Evolutionary conservation across 2,888 invertebrate species (phyloP).

Genomic region (Seira musarum): DNA sequence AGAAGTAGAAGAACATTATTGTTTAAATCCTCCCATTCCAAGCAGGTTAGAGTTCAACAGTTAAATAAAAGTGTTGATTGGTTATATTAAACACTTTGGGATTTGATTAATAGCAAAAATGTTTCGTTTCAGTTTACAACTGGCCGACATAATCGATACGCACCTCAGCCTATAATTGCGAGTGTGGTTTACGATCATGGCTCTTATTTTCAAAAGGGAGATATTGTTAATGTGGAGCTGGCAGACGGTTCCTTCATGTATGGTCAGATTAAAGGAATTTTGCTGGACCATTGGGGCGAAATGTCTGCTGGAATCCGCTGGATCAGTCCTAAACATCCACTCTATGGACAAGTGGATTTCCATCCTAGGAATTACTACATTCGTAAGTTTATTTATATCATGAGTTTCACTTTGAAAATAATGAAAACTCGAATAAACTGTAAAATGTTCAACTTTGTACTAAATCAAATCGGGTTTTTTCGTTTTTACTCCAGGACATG

Average conservation of each 20-base stretch:
- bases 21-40: conserved; percentile 33
- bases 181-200: conserved; percentile 27
- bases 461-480: neutral
- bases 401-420: conserved; percentile 6
- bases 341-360: conserved; percentile 32
- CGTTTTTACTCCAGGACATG: conserved; percentile 26
- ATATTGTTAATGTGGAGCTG: conserved; percentile 25
- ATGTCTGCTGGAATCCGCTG: conserved; percentile 37
- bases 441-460: neutral
- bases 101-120: neutral
- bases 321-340: conserved; percentile 25
- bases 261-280: conserved; percentile 36
- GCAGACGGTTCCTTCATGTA: neutral
- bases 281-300: conserved; percentile 37
- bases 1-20: conserved; percentile 33
- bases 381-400: conserved; percentile 33
- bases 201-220: conserved; percentile 38
- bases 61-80: neutral
- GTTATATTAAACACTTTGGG: too few species aligned
- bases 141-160: neutral
- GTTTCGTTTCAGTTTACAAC: conserved; percentile 20
- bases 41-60: conserved; percentile 17
- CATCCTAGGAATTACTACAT: conserved; percentile 34
- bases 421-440: too few species aligned
- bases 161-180: conserved; percentile 31